These are phyloP conservation scores for Pyxicephalus adspersus DNA, from an alignment of 2,113 vertebrate species.

Conservation along the genomic window DNA sequence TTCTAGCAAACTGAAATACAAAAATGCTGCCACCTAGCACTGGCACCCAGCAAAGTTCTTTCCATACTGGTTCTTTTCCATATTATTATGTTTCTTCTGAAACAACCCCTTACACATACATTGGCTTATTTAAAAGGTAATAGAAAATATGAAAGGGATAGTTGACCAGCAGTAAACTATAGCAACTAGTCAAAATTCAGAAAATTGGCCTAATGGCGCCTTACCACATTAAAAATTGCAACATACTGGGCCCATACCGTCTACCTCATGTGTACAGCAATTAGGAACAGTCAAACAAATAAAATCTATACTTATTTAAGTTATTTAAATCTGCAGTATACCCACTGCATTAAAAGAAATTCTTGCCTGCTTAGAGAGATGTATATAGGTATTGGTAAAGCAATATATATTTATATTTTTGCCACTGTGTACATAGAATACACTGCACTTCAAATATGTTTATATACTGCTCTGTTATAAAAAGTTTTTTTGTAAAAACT, in stretches of 20 bases:
- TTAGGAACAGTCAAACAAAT: constrained; percentile 18
- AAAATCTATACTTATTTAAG: constrained; percentile 36
- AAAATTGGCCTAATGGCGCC: background rate
- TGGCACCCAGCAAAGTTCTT: no score
- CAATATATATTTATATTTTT: constrained; percentile 50
- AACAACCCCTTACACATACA: no score
- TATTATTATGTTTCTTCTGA: no score
- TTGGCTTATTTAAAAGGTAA: no score
- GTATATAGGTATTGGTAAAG: constrained; percentile 46
- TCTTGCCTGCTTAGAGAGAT: constrained; percentile 15
- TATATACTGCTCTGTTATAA: constrained; percentile 41
- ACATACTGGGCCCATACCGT: background rate
- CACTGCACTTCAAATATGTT: constrained; percentile 45
- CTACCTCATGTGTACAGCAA: constrained; percentile 50
- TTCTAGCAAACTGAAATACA: no score
- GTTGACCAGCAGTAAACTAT: no score
- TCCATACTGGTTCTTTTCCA: no score
- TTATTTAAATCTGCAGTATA: constrained; percentile 47
- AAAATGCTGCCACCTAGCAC: no score
- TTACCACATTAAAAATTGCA: background rate
- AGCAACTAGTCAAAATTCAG: background rate
- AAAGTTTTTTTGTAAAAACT: constrained; percentile 5
- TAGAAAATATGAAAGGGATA: no score
- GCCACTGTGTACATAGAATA: constrained; percentile 49
- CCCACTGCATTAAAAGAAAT: constrained; percentile 5